Conservation (phyloP, 2,113 vertebrate genomes). For the Glareola pratincola region DNA sequence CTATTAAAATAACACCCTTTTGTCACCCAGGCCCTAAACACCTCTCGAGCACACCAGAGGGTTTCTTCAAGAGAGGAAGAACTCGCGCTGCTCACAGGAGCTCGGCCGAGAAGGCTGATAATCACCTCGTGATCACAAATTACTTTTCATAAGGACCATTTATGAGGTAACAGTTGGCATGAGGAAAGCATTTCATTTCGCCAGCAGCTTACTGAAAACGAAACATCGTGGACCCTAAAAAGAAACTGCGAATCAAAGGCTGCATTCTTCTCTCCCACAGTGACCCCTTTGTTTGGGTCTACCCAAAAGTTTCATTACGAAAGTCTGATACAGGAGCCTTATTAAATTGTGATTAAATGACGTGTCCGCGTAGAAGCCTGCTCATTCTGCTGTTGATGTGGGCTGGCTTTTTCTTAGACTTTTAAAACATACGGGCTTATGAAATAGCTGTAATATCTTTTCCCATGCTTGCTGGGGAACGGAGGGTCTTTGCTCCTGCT, state of each 20-base stretch:
- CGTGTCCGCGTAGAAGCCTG: not conserved
- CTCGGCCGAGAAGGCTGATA: conserved; percentile 19
- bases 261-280: conserved; percentile 61
- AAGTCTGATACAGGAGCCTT: conserved; percentile 59
- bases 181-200: conserved; percentile 2
- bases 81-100: not conserved
- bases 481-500: conserved; percentile 19
- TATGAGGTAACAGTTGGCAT: conserved; percentile 45
- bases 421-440: conserved; percentile 27
- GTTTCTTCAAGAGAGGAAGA: not conserved
- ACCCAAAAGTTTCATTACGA: conserved; percentile 52
- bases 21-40: not conserved
- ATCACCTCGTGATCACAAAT: conserved; percentile 55
- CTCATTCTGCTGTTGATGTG: conserved; percentile 26
- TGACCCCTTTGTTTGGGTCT: conserved; percentile 63
- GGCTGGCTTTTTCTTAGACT: conserved; percentile 33
- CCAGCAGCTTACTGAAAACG: conserved; percentile 27
- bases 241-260: conserved; percentile 35
- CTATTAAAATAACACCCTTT: not conserved
- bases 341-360: conserved; percentile 66
- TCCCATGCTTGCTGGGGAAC: not conserved
- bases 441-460: conserved; percentile 48
- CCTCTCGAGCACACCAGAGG: not conserved
- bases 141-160: conserved; percentile 42
- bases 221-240: conserved; percentile 35